Evolutionary conservation across 2,797 vertebrate genomes (phyloP).

Genomic region (Amphiprion clarkii): DNA sequence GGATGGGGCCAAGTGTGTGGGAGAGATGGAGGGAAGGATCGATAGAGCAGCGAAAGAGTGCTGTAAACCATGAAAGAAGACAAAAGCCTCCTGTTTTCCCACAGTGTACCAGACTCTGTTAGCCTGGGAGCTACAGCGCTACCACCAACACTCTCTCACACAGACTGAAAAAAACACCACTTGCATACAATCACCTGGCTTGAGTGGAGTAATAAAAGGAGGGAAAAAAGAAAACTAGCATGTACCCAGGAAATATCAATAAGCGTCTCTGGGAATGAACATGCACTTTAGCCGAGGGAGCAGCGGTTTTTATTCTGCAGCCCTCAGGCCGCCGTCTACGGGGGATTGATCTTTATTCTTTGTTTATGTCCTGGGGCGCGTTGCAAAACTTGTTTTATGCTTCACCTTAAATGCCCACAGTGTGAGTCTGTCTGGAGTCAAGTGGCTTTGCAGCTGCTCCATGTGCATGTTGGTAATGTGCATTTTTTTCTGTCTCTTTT

Average conservation of each 20-base stretch:
- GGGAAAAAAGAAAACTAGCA: slow-evolving; percentile 36
- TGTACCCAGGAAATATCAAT: slow-evolving; percentile 74
- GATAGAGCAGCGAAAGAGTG: slow-evolving; percentile 82
- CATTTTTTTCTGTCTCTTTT: too few species aligned
- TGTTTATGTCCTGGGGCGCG: slow-evolving; percentile 37
- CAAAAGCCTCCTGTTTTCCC: slow-evolving; percentile 84
- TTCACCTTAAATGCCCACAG: slow-evolving; percentile 44
- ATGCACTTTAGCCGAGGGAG: slow-evolving; percentile 45
- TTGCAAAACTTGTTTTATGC: slow-evolving; percentile 38
- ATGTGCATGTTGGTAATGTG: not conserved
- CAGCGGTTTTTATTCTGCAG: slow-evolving; percentile 44
- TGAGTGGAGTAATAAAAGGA: slow-evolving; percentile 51
- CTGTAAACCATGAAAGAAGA: slow-evolving; percentile 85
- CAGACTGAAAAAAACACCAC: slow-evolving; percentile 36
- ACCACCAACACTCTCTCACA: slow-evolving; percentile 58
- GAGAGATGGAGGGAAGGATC: slow-evolving; percentile 78
- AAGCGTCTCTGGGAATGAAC: slow-evolving; percentile 58
- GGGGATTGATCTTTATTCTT: slow-evolving; percentile 54
- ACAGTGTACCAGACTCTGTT: slow-evolving; percentile 76
- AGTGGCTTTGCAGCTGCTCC: not conserved
- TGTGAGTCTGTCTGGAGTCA: slow-evolving; percentile 14
- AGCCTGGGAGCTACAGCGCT: slow-evolving; percentile 75
- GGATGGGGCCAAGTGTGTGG: slow-evolving; percentile 80
- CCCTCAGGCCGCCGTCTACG: slow-evolving; percentile 2
- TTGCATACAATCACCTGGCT: slow-evolving; percentile 56